Conservation (phyloP, 2,113 vertebrate species). For the Pipra filicauda region DNA sequence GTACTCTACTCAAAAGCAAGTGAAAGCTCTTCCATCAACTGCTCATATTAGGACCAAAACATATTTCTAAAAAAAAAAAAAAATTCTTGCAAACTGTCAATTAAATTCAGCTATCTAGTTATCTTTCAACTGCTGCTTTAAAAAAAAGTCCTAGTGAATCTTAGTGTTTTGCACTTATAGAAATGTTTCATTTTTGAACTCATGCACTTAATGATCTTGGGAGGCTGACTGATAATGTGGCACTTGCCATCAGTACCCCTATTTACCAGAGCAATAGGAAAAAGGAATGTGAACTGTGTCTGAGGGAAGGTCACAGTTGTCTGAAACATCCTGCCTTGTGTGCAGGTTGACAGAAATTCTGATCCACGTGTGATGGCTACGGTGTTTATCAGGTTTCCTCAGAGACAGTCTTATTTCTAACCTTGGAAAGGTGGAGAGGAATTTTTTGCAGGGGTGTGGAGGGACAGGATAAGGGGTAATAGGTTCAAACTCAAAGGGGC, state of each 20-base stretch:
- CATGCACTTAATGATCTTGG: neutral
- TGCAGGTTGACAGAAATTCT: neutral
- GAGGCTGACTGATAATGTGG: neutral
- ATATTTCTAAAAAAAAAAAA: neutral
- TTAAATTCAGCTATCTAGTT: neutral
- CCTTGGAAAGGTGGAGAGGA: neutral
- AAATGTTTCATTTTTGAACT: neutral
- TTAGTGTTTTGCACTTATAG: fast-evolving
- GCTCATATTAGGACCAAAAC: neutral
- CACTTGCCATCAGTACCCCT: fast-evolving
- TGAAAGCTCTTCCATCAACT: neutral
- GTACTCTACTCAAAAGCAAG: neutral
- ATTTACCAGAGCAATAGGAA: neutral
- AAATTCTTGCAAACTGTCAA: neutral
- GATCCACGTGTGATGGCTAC: neutral
- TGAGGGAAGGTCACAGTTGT: neutral
- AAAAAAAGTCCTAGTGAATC: neutral
- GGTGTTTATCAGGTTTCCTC: neutral
- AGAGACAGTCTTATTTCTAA: neutral
- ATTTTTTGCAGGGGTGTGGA: neutral
- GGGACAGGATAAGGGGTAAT: neutral
- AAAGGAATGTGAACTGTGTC: neutral
- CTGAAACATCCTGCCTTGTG: neutral
- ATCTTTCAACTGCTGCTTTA: neutral
- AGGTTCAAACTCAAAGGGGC: neutral